Evolutionary conservation across 2,113 vertebrate genomes (phyloP), one percentile per base, ranked within the genome.

Genomic region (Pseudorectes ferrugineus): DNA sequence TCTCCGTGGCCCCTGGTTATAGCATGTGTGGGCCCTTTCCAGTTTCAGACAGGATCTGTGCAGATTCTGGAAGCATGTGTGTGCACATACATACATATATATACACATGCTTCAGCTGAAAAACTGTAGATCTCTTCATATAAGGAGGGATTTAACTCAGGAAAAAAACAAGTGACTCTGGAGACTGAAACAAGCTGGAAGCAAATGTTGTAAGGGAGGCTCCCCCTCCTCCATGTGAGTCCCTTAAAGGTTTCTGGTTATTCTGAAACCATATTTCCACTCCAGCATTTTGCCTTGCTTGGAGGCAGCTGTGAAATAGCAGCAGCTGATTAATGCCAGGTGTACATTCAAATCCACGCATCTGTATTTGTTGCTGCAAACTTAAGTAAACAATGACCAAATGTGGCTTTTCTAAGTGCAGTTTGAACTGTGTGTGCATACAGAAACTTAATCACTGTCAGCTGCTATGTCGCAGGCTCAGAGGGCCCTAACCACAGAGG

Each of bases 321-420:
- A 90, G 94, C 92, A 96, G 94, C 95, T 96, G 93, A 97, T 96
- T 96, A 96, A 96, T 96, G 82, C 96, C 96, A 97, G 96, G 96
- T 97, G 96, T 97, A 92, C 90, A 25, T 93, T 93, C 68, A 86
- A 43, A 84, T 84, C 93, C 82, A 63, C 2, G 3, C 96, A 97
- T 97, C 95, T 96, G 96, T 94, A 95, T 96, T 95, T 95, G 93
- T 96, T 96, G 93, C 93, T 93, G 85, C 76, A 88, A 81, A 95
- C 93, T 96, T 96, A 93, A 96, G 95, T 94, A 97, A 97, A 94
- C 95, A 97, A 86, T 96, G 95, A 94, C 95, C 95, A 97, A 97
- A 95, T 94, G 93, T 93, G 94, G 68, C 85, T 96, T 92, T 93
- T 84, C 88, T 93, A 93, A 96, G 90, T 28, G 76, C 92, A 93